Conservation (phyloP, 2,797 vertebrate genomes). For the Malacoraja senta region DNA sequence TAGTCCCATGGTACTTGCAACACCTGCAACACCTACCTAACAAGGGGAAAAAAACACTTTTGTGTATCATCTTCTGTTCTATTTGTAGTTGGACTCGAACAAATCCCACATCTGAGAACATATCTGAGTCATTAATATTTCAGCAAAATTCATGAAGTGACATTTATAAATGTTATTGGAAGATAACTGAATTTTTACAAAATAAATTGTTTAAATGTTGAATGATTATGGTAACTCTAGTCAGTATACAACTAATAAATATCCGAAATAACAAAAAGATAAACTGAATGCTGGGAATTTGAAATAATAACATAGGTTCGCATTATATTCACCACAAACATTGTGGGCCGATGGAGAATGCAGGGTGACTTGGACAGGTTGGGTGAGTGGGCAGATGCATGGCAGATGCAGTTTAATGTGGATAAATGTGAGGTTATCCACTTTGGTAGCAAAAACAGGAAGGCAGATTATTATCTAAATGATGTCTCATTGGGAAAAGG, state of each 20-base stretch:
- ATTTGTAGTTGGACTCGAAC: background rate
- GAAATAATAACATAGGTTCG: background rate
- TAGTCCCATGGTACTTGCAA: background rate
- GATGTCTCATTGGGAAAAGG: too few species aligned
- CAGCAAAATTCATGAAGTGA: background rate
- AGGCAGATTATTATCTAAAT: too few species aligned
- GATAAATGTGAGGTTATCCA: too few species aligned
- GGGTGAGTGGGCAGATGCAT: too few species aligned
- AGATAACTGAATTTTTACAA: background rate
- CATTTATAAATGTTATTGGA: background rate
- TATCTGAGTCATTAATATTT: background rate
- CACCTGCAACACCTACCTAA: background rate
- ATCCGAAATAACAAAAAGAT: background rate
- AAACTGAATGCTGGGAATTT: background rate
- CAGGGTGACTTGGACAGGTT: too few species aligned
- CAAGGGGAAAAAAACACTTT: background rate
- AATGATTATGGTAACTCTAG: background rate
- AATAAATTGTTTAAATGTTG: background rate
- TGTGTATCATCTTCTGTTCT: background rate
- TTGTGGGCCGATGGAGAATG: too few species aligned
- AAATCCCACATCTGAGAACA: background rate
- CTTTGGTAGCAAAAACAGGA: too few species aligned
- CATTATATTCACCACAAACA: too few species aligned
- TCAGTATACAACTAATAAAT: too few species aligned
- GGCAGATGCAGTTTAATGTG: too few species aligned